phyloP scores from a whole-genome alignment of 2,797 vertebrate species.

The Arvicola amphibius region DNA sequence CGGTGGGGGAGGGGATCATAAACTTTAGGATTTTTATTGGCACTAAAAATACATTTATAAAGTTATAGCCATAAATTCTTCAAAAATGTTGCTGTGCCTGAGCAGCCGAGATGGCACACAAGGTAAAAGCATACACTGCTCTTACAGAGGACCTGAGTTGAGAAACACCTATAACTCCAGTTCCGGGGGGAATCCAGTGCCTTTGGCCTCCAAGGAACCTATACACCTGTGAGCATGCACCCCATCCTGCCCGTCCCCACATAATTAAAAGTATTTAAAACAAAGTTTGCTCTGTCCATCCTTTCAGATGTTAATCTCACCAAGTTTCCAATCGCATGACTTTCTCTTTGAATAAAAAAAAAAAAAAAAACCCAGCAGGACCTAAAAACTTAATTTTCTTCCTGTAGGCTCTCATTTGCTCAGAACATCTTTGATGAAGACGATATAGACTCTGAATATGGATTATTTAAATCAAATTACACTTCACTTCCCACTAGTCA shows the following conservation, averaged over 20 bases:
- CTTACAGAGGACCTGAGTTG: background rate
- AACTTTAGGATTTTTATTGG: background rate
- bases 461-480: conserved; percentile 28
- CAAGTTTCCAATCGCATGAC: background rate
- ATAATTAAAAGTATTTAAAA: background rate
- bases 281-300: background rate
- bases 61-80: background rate
- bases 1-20: too few species aligned
- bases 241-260: too few species aligned
- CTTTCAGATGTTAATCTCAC: background rate
- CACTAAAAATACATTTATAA: background rate
- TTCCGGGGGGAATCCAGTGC: background rate
- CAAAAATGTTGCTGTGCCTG: background rate
- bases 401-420: background rate
- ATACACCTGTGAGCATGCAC: background rate
- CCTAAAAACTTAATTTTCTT: background rate
- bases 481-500: background rate
- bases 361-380: too few species aligned
- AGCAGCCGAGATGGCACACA: accelerated
- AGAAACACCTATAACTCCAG: background rate
- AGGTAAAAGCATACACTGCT: background rate
- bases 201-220: too few species aligned
- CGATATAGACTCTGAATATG: background rate
- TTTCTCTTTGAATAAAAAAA: conserved; percentile 26
- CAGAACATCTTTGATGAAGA: background rate